Evolutionary conservation across 2,888 invertebrate genomes (phyloP).

Genomic region (Napeogenes sylphis): DNA sequence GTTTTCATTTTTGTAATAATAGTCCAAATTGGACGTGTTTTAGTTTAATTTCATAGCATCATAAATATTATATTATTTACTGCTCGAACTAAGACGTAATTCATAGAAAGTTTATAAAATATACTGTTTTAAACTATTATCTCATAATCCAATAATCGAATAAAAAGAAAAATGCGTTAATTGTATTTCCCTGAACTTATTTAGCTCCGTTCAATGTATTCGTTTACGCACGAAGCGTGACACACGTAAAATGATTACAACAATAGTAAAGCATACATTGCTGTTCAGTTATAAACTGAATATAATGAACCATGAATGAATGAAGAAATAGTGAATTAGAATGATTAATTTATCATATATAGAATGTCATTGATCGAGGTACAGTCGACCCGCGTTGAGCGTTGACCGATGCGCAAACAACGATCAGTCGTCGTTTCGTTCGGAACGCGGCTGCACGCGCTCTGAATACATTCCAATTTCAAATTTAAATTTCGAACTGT

Average conservation of each 20-base stretch:
- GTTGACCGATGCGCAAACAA: constrained; percentile 56
- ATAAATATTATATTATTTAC: too few relatives aligned
- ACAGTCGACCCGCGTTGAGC: constrained; percentile 29
- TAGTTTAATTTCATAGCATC: too few relatives aligned
- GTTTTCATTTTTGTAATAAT: too few relatives aligned
- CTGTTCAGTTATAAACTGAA: not conserved
- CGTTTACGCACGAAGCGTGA: constrained; percentile 18
- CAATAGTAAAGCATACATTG: constrained; percentile 12
- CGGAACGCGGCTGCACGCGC: constrained; percentile 56
- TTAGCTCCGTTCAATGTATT: constrained; percentile 20
- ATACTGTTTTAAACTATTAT: constrained; percentile 5
- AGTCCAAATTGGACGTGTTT: too few relatives aligned
- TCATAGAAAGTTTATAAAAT: not conserved
- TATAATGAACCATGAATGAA: constrained; percentile 3
- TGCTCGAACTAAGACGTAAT: too few relatives aligned
- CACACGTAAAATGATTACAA: not conserved
- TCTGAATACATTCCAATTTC: constrained; percentile 22
- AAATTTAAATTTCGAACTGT: constrained; percentile 33
- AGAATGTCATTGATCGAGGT: constrained; percentile 12
- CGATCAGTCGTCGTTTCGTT: constrained; percentile 60
- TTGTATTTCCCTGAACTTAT: constrained; percentile 24
- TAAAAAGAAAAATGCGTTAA: constrained; percentile 11
- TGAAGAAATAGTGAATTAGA: not conserved
- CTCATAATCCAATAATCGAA: constrained; percentile 2
- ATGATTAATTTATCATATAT: not conserved